Evolutionary conservation across 2,888 invertebrate species (phyloP).

Genomic region (Hemicrepidius hirtus): DNA sequence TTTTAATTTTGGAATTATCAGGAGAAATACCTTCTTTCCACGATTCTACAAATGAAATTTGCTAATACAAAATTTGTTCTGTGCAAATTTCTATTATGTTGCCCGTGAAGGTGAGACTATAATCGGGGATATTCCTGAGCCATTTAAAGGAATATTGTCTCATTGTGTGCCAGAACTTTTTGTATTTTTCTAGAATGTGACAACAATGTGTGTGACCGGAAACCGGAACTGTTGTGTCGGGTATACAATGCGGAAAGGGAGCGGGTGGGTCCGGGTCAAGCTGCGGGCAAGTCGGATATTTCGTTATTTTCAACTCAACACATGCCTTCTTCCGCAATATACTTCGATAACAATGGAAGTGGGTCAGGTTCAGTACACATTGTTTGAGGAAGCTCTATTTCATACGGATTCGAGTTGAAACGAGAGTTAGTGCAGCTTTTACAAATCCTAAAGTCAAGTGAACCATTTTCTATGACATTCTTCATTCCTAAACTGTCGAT

Average conservation of each 20-base stretch:
- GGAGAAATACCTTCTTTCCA: no score
- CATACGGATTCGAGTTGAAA: constrained; percentile 35
- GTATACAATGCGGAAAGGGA: constrained; percentile 38
- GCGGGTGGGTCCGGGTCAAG: constrained; percentile 36
- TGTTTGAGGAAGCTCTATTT: constrained; percentile 46
- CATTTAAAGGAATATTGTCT: constrained; percentile 3
- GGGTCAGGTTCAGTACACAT: constrained; percentile 47
- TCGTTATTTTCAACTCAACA: constrained; percentile 50
- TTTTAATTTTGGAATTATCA: neutral
- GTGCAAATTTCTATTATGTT: neutral
- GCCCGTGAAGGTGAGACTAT: no score
- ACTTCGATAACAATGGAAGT: constrained; percentile 45
- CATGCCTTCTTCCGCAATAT: constrained; percentile 45
- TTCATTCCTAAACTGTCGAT: constrained; percentile 33
- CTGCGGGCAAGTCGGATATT: constrained; percentile 47
- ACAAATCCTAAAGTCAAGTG: constrained; percentile 33
- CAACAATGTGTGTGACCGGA: constrained; percentile 47
- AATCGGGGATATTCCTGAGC: neutral
- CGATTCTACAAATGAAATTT: no score
- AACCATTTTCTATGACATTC: constrained; percentile 18
- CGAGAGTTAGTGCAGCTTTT: constrained; percentile 20
- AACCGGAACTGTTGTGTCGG: constrained; percentile 42
- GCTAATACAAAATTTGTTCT: neutral
- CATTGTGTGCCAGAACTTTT: constrained; percentile 18
- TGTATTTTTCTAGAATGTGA: constrained; percentile 22